These are phyloP conservation scores for Brevimyrus niger DNA, from an alignment of 2,113 vertebrate species.

Conservation along the genomic window DNA sequence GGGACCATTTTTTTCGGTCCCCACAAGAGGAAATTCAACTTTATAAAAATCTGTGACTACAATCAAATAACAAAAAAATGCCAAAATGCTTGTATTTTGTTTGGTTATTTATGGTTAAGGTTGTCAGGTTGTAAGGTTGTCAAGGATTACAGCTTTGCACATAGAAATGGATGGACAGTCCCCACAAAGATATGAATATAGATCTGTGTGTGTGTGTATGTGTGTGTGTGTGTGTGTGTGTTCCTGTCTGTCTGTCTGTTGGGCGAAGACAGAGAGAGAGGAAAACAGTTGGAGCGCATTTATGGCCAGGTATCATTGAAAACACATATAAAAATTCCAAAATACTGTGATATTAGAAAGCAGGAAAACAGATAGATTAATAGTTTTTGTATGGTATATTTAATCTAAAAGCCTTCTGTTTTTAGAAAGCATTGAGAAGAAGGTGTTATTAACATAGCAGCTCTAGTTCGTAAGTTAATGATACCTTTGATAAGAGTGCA, in stretches of 20 bases:
- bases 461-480: constrained; percentile 10
- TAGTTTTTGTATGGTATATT: constrained; percentile 12
- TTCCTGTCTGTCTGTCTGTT: neutral
- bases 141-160: too few species aligned
- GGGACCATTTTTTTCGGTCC: too few species aligned
- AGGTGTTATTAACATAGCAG: constrained; percentile 3
- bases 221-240: neutral
- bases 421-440: constrained; percentile 6
- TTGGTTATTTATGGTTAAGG: too few species aligned
- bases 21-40: too few species aligned
- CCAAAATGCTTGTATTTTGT: too few species aligned
- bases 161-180: too few species aligned
- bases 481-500: constrained; percentile 7
- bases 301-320: neutral
- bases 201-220: neutral
- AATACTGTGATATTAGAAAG: neutral
- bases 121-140: too few species aligned
- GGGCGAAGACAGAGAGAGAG: neutral
- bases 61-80: too few species aligned
- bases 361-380: constrained; percentile 6
- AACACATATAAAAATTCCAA: neutral
- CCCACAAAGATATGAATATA: too few species aligned
- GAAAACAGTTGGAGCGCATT: neutral
- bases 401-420: neutral
- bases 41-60: too few species aligned